phyloP scores from a whole-genome alignment of 53 echinoderm and acorn worm genomes.

The Stichopus horrens region DNA sequence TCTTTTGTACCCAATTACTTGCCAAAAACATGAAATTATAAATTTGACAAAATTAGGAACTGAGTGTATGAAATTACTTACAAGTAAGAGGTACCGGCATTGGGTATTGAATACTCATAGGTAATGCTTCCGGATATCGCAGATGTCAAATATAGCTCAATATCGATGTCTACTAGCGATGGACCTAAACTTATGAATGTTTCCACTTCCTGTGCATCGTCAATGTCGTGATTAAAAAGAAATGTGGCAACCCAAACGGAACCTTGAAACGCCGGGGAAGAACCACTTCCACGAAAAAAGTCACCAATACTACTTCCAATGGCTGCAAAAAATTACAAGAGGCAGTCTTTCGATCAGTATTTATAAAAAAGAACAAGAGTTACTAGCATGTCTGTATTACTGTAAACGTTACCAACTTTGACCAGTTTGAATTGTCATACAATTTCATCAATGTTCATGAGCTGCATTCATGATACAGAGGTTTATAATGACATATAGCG shows the following conservation, averaged over 20 bases:
- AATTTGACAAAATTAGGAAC: too few relatives aligned
- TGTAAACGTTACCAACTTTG: background rate
- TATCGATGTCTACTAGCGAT: background rate
- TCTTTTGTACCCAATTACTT: too few relatives aligned
- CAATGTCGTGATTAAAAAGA: background rate
- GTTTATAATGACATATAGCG: too few relatives aligned
- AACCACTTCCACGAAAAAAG: background rate
- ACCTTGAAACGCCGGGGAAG: background rate
- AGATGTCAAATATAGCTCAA: background rate
- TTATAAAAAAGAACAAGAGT: background rate
- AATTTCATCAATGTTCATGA: too few relatives aligned
- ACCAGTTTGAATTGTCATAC: too few relatives aligned
- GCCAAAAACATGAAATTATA: too few relatives aligned
- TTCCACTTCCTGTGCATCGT: background rate
- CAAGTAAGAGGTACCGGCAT: conserved; percentile 12
- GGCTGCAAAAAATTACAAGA: conserved; percentile 4
- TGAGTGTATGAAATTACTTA: background rate
- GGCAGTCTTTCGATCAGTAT: background rate
- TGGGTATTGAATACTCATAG: conserved; percentile 20
- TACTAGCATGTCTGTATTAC: background rate
- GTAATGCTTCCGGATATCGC: background rate
- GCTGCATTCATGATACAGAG: too few relatives aligned
- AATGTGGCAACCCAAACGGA: background rate
- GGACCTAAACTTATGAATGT: conserved; percentile 28
- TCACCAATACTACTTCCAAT: background rate